These are phyloP conservation scores for Agelastica alni DNA, from an alignment of 2,888 invertebrate genomes.

Conservation along the genomic window DNA sequence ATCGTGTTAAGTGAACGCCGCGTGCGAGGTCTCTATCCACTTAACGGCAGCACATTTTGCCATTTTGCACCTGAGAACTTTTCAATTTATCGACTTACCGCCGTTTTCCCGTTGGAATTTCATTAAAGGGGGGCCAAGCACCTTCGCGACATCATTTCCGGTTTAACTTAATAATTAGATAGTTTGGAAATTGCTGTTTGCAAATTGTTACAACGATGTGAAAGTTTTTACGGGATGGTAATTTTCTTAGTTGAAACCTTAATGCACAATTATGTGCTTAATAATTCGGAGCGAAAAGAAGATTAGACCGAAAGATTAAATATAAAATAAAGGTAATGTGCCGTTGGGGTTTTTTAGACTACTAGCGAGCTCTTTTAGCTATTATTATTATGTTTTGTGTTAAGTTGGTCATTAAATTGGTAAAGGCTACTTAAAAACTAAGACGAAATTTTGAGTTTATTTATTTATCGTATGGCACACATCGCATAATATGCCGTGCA, in stretches of 20 bases:
- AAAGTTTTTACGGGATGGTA: background rate
- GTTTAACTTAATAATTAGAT: conserved; percentile 12
- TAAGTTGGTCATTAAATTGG: too few species aligned
- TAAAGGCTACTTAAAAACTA: too few species aligned
- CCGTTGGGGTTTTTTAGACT: too few species aligned
- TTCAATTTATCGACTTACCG: conserved; percentile 36
- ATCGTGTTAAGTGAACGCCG: conserved; percentile 34
- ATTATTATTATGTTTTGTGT: too few species aligned
- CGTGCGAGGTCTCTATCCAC: conserved; percentile 44
- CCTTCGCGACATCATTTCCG: background rate
- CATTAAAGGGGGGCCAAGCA: conserved; percentile 35
- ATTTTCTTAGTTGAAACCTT: background rate
- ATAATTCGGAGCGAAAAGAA: too few species aligned
- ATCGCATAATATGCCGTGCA: too few species aligned
- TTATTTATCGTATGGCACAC: too few species aligned
- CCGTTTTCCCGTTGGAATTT: conserved; percentile 44
- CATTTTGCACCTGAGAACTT: conserved; percentile 52
- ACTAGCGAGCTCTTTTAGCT: too few species aligned
- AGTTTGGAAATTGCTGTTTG: conserved; percentile 4
- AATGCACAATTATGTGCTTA: background rate
- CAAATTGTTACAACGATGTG: conserved; percentile 2
- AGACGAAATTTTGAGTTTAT: too few species aligned
- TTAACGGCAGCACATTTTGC: conserved; percentile 44
- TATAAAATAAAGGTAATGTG: too few species aligned
- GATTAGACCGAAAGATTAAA: too few species aligned